Percentiles rank a stretch among this genome's conserved stretches.
These are phyloP conservation scores for Atractosteus spatula DNA, from an alignment of 2,113 vertebrate genomes.

Conservation along the genomic window DNA sequence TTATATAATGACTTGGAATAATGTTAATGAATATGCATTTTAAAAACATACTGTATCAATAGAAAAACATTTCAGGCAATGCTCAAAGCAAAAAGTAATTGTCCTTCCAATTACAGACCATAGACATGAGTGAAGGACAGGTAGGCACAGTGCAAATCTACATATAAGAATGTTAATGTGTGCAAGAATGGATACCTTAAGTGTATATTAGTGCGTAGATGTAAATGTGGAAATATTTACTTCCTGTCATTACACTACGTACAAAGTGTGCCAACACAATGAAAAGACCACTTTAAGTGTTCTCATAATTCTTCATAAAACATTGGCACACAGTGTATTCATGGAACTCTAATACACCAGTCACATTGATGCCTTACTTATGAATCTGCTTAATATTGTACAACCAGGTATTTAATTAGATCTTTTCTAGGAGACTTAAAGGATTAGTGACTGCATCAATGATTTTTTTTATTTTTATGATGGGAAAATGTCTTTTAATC, in stretches of 20 bases:
- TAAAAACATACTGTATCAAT: too few species aligned
- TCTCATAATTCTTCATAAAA: slow-evolving; percentile 29
- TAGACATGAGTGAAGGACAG: background rate
- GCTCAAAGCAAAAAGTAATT: too few species aligned
- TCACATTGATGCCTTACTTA: slow-evolving; percentile 21
- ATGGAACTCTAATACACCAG: slow-evolving; percentile 20
- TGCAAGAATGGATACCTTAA: background rate
- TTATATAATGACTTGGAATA: too few species aligned
- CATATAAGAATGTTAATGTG: background rate
- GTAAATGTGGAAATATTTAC: slow-evolving; percentile 34
- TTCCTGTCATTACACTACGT: slow-evolving; percentile 27
- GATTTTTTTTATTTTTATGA: slow-evolving; percentile 7
- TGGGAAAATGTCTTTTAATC: slow-evolving; percentile 14
- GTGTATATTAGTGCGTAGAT: slow-evolving; percentile 23
- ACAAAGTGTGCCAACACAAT: slow-evolving; percentile 36
- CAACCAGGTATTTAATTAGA: slow-evolving; percentile 42
- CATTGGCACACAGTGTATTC: slow-evolving; percentile 32
- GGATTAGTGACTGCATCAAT: slow-evolving; percentile 20
- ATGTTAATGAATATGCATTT: too few species aligned
- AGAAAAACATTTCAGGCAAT: too few species aligned
- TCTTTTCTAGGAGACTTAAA: slow-evolving; percentile 20
- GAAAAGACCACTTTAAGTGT: slow-evolving; percentile 24
- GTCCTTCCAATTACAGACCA: background rate
- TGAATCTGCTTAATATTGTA: slow-evolving; percentile 27
- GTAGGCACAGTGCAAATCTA: background rate